A percentile compares a stretch with the other conserved stretches of the same genome.
Evolutionary conservation across 2,797 vertebrate genomes (phyloP).

Genomic region (Sibirionetta formosa): DNA sequence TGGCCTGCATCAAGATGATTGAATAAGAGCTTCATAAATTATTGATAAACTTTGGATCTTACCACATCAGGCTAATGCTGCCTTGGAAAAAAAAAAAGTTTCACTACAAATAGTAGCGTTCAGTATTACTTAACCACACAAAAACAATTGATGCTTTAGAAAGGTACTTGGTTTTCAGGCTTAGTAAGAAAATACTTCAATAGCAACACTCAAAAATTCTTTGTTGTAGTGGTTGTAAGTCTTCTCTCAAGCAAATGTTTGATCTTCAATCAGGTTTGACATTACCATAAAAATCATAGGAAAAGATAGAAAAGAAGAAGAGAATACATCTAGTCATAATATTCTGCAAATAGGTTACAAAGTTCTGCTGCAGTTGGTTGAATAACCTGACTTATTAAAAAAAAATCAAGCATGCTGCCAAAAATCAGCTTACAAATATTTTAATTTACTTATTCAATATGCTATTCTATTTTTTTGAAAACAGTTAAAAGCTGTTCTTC

Average conservation of each 20-base stretch:
- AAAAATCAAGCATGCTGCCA: accelerated
- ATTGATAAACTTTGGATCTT: not conserved
- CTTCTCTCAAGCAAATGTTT: not conserved
- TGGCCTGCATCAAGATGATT: not conserved
- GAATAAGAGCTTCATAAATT: not conserved
- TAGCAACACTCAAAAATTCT: not conserved
- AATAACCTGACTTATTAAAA: not conserved
- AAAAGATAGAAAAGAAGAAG: accelerated
- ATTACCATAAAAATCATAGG: accelerated
- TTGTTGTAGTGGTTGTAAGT: not conserved
- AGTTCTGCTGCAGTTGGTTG: not conserved
- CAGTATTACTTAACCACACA: not conserved
- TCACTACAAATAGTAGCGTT: not conserved
- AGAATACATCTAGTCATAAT: not conserved
- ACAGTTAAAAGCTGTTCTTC: not conserved
- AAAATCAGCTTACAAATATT: not conserved
- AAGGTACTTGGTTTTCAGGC: not conserved
- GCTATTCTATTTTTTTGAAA: not conserved
- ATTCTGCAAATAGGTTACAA: not conserved
- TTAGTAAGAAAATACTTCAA: not conserved
- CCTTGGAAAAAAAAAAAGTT: not conserved
- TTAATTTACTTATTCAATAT: not conserved
- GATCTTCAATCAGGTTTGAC: not conserved
- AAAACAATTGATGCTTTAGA: not conserved
- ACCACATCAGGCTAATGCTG: not conserved